Evolutionary conservation across 2,113 vertebrate species (phyloP), one percentile per base, ranked within the genome.

Genomic region (Plectropomus leopardus): DNA sequence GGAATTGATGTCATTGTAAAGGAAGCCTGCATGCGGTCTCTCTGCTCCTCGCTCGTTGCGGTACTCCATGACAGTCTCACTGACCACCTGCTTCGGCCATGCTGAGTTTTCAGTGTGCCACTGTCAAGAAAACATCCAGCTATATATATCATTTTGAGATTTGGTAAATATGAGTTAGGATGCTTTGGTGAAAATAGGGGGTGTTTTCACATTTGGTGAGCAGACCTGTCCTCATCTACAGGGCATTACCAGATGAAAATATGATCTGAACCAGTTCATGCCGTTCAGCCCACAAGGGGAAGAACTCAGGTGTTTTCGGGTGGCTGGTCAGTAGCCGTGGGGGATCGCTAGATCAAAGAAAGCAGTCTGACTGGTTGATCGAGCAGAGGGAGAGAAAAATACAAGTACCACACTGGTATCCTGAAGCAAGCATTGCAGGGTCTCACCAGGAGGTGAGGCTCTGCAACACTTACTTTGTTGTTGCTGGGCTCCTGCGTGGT

Each of bases 261-360:
- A 44, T 16, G 57, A 40, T 53, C 9, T 40, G 30, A 28, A 59
- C 26, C 65, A 44, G 54, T 32, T 59, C n/a, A 13, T 72, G 17
- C 28, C 36, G 15, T 28, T 30, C 17, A 26, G 30, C 47, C 51
- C 23, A 45, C 3, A 0, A 24, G 58, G 54, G 23, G 2, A 4
- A 55, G 30, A 48, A n/a, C 34, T 64, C 32, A 51, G 64, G 75
- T 82, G 51, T 82, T 67, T 66, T 58, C 40, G 10, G 65, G 44
- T 21, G 21, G 24, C 53, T 67, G 65, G 64, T 42, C 24, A 44
- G 4, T 21, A 15, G 17, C 80, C 55, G 65, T 28, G 30, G 65
- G 65, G 45, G 36, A 16, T 34, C 0, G 3, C 34, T 28, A 70
- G 23, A 82, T 82, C 76, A 86, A 76, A 76, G 66, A 9, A 34